Evolutionary conservation across 2,797 vertebrate genomes (phyloP).

Genomic region (Chlorospingus flavigularis): DNA sequence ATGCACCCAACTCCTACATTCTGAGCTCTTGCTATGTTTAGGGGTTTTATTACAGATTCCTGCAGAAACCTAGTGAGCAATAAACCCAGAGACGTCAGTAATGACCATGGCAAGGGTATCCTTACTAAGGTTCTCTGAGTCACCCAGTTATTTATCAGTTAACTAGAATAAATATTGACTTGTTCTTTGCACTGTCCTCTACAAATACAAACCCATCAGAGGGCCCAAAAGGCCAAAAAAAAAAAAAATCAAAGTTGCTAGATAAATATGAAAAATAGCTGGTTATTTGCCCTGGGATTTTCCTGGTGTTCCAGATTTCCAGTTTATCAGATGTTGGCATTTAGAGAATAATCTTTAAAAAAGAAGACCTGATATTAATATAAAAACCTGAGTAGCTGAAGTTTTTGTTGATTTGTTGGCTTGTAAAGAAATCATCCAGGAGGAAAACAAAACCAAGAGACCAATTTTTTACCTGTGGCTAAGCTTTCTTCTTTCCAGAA

Average conservation of each 20-base stretch:
- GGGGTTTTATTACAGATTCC: background rate
- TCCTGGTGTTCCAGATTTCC: background rate
- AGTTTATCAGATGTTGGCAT: background rate
- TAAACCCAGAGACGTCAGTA: constrained; percentile 48
- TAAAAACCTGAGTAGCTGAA: background rate
- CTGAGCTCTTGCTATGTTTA: background rate
- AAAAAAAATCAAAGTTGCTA: background rate
- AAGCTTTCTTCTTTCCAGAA: background rate
- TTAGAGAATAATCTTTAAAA: background rate
- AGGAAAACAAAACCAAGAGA: background rate
- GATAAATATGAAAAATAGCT: constrained; percentile 36
- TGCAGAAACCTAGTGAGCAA: background rate
- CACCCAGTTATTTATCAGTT: constrained; percentile 63
- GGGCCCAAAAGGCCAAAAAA: background rate
- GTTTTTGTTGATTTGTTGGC: background rate
- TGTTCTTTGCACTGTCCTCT: constrained; percentile 61
- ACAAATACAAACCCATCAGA: constrained; percentile 39
- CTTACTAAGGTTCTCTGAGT: constrained; percentile 49
- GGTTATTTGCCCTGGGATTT: constrained; percentile 11
- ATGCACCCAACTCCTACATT: background rate
- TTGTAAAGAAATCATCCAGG: background rate
- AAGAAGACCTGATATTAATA: background rate
- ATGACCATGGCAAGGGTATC: constrained; percentile 46
- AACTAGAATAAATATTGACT: constrained; percentile 71
- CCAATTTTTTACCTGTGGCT: background rate